Base-by-base conservation (phyloP, 2,113 vertebrate species). In the Platichthys stellatus region DNA sequence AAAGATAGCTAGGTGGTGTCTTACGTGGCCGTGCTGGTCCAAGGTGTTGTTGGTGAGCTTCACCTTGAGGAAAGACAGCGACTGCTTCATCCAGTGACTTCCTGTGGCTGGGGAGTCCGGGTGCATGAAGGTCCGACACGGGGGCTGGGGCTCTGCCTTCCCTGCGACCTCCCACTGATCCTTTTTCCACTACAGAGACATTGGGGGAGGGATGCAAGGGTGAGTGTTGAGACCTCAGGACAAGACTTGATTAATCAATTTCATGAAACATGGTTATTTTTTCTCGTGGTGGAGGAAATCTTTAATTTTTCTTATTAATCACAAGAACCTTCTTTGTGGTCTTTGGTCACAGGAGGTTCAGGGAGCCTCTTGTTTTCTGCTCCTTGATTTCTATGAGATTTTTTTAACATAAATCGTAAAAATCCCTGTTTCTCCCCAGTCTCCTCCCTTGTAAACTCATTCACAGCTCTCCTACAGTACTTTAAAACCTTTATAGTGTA, bases 11-110 rank as follows among this genome's bases (percentile, higher is more conserved):
- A 17, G 20, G 3, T 1, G 5, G 3, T 0, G 15, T 49, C 94
- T 86, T 85, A 96, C 96, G 9, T 97, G 95, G 8, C 96, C 96
- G 0, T 96, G 95, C 67, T 97, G 96, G 81, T 97, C 96, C 78
- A 97, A 76, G 1, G 95, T 96, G 91, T 97, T 96, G 93, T 97
- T 97, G 56, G 96, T 97, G 82, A 97, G 95, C 82, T 97, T 97
- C 78, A 97, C 90, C 45, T 96, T 96, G 59, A 96, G 95, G 85
- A 97, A 97, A 38, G 95, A 95, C n/a, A 96, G 72, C 0, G 95
- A 66, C 72, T 96, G 95, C 59, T 96, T 97, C 97, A 97, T 97
- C 97, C 97, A 97, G 90, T 97, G 96, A 72, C 92, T 94, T 59
- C 96, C 97, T 20, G 92, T 90, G 15, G 97, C 95, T 4, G 97